phyloP scores from a whole-genome alignment of 2,113 vertebrate genomes.

The Mohoua ochrocephala region DNA sequence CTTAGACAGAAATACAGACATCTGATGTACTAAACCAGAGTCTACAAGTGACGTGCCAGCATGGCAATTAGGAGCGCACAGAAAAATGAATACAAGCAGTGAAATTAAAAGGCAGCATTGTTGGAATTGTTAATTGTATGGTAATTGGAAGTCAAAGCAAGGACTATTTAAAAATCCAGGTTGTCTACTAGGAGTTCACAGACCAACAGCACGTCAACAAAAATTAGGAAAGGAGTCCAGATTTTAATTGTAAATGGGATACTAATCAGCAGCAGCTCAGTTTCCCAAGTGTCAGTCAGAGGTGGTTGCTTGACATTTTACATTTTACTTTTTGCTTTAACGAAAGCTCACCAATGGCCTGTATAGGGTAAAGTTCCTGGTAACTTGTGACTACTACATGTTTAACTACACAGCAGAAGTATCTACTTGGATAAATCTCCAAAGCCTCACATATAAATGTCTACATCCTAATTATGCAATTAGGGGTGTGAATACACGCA shows the following conservation, averaged over 20 bases:
- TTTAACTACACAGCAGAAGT: not conserved
- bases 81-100: constrained; percentile 43
- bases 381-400: not conserved
- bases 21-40: not conserved
- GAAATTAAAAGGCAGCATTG: constrained; percentile 62
- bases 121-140: constrained; percentile 65
- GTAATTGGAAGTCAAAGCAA: constrained; percentile 71
- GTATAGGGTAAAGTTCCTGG: not conserved
- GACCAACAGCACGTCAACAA: constrained; percentile 61
- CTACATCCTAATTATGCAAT: not conserved
- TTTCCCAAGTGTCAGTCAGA: constrained; percentile 60
- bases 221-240: constrained; percentile 65
- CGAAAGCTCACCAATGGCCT: constrained; percentile 5
- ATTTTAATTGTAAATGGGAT: constrained; percentile 73
- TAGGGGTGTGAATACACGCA: fast-evolving
- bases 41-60: not conserved
- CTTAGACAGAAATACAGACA: not conserved
- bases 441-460: not conserved
- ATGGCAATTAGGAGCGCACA: constrained; percentile 8
- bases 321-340: constrained; percentile 54
- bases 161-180: constrained; percentile 66
- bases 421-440: not conserved
- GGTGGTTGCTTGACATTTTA: constrained; percentile 57
- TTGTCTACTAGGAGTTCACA: constrained; percentile 63
- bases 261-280: constrained; percentile 47